phyloP scores from a whole-genome alignment of 2,113 vertebrate species.

The Ammodytes marinus region DNA sequence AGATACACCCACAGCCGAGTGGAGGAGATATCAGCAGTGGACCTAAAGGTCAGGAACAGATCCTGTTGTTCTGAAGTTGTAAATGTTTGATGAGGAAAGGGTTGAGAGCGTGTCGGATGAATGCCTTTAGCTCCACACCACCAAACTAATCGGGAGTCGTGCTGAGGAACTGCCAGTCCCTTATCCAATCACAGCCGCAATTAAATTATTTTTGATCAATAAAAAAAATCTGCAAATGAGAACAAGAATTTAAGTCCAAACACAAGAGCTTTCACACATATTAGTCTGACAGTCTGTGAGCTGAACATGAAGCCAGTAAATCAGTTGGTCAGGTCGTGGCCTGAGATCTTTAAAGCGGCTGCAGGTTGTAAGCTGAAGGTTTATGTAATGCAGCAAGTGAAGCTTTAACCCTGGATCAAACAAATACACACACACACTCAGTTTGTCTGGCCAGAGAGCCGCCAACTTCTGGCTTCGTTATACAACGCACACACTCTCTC shows the following conservation, averaged over 20 bases:
- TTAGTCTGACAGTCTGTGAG: constrained; percentile 8
- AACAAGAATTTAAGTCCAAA: background rate
- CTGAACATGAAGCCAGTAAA: constrained; percentile 36
- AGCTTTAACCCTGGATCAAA: constrained; percentile 47
- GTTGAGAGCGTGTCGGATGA: constrained; percentile 34
- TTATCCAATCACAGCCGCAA: constrained; percentile 33
- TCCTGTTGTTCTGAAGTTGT: constrained; percentile 63
- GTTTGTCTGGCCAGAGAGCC: constrained; percentile 40
- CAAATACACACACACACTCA: constrained; percentile 35
- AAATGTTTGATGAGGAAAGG: constrained; percentile 68
- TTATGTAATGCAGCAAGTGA: constrained; percentile 61
- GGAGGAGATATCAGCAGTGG: background rate
- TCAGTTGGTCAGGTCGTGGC: constrained; percentile 50
- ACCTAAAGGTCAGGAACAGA: constrained; percentile 67
- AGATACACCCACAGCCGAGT: constrained; percentile 11
- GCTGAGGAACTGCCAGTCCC: constrained; percentile 29
- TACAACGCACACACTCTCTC: constrained; percentile 31
- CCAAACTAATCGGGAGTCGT: constrained; percentile 51
- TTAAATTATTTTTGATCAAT: too few species aligned
- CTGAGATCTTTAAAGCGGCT: constrained; percentile 53
- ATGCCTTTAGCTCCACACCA: constrained; percentile 45
- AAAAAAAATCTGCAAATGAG: background rate
- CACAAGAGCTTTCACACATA: background rate
- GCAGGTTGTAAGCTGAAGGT: constrained; percentile 64
- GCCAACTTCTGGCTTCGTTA: constrained; percentile 70